Percentiles rank a stretch among this genome's conserved stretches.
phyloP scores from a whole-genome alignment of 2,888 invertebrate genomes.

The Esperia sulphurella region DNA sequence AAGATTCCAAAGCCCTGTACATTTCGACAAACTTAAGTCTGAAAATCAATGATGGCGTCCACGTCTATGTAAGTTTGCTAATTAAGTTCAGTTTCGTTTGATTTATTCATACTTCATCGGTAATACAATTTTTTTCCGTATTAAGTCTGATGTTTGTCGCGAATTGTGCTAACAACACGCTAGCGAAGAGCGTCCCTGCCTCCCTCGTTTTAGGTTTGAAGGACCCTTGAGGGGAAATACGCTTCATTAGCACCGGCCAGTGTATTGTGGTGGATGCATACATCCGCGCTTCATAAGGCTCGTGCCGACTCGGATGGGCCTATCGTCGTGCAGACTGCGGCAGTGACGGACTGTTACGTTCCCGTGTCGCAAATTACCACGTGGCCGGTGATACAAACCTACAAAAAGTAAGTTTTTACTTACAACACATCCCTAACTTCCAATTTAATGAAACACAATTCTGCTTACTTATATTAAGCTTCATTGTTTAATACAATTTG shows the following conservation, averaged over 20 bases:
- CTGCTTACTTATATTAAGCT: neutral
- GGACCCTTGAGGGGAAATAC: neutral
- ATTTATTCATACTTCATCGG: too few relatives aligned
- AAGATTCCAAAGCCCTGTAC: too few relatives aligned
- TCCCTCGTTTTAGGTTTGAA: neutral
- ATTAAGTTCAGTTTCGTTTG: too few relatives aligned
- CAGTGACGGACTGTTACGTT: conserved; percentile 50
- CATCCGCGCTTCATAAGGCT: neutral
- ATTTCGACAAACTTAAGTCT: too few relatives aligned
- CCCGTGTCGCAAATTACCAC: conserved; percentile 44
- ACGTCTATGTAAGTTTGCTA: neutral
- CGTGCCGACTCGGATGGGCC: conserved; percentile 15
- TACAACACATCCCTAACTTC: neutral
- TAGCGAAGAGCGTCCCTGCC: neutral
- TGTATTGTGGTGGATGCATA: neutral
- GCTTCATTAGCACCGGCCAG: neutral
- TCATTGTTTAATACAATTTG: neutral
- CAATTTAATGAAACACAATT: neutral
- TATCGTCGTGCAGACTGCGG: conserved; percentile 64
- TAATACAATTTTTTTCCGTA: too few relatives aligned
- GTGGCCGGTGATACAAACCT: conserved; percentile 57
- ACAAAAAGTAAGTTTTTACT: conserved; percentile 51
- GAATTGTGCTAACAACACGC: too few relatives aligned
- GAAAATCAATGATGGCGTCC: neutral
- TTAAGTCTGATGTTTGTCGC: too few relatives aligned